Evolutionary conservation across 2,888 invertebrate genomes (phyloP).

Genomic region (Ornithoptera alexandrae): DNA sequence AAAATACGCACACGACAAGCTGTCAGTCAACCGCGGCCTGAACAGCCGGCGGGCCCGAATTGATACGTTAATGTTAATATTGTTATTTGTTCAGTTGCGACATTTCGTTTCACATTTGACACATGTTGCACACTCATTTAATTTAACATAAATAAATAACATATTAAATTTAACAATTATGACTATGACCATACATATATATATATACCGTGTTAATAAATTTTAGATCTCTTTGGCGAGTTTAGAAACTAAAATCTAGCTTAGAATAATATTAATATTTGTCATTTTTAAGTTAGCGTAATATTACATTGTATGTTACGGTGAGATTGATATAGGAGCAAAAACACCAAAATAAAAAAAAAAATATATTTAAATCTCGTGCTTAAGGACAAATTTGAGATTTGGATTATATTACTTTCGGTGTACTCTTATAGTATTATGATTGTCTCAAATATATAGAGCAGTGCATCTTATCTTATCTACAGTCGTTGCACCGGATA

Average conservation of each 20-base stretch:
- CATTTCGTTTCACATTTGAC: constrained; percentile 5
- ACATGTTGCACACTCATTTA: background rate
- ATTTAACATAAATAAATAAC: too few relatives aligned
- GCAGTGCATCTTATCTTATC: constrained; percentile 1
- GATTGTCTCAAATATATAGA: background rate
- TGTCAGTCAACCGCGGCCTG: constrained; percentile 14
- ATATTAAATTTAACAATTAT: too few relatives aligned
- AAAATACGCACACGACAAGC: constrained; percentile 19
- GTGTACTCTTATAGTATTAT: background rate
- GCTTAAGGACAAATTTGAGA: background rate
- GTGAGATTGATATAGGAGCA: too few relatives aligned
- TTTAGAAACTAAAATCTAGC: too few relatives aligned
- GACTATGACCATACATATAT: too few relatives aligned
- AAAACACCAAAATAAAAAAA: too few relatives aligned
- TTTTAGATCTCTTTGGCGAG: too few relatives aligned
- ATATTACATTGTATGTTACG: too few relatives aligned
- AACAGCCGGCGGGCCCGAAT: constrained; percentile 10
- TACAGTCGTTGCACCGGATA: constrained; percentile 5
- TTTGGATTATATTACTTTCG: background rate
- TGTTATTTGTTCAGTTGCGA: constrained; percentile 17
- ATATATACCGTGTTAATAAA: too few relatives aligned
- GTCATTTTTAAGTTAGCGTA: too few relatives aligned
- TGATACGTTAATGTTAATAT: constrained; percentile 24
- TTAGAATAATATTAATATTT: too few relatives aligned
- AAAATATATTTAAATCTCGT: too few relatives aligned